Percentiles rank a stretch among this genome's conserved stretches.
Evolutionary conservation across 2,888 invertebrate genomes (phyloP).

Genomic region (Coenonympha arcania): DNA sequence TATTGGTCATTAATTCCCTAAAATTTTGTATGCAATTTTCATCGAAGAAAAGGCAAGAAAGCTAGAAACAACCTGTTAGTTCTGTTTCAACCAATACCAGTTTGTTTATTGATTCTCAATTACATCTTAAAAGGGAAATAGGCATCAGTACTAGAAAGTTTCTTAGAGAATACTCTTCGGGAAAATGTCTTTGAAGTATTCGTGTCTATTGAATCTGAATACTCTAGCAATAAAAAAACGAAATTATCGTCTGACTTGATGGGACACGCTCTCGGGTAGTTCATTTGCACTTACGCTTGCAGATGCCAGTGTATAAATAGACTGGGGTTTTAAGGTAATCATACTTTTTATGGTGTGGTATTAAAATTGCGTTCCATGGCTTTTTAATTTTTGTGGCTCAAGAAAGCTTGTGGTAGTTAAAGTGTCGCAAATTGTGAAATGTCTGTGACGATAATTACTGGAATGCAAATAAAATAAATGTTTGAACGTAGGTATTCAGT

Average conservation of each 20-base stretch:
- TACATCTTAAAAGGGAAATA: background rate
- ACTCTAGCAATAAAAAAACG: conserved; percentile 2
- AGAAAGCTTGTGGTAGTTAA: background rate
- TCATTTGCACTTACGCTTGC: background rate
- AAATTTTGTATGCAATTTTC: no score
- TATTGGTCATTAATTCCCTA: no score
- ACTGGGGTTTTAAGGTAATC: background rate
- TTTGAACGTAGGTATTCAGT: no score
- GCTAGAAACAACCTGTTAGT: background rate
- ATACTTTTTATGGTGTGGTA: background rate
- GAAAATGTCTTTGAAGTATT: background rate
- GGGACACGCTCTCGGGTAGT: conserved; percentile 1
- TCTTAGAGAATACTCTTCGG: background rate
- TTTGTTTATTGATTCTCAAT: background rate
- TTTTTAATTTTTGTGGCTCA: background rate
- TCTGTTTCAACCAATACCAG: background rate
- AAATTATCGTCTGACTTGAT: conserved; percentile 4
- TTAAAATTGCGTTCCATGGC: background rate
- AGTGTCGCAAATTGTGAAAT: background rate
- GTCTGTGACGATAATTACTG: no score
- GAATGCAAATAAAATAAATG: no score
- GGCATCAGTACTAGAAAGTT: conserved; percentile 1
- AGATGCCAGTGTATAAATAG: conserved; percentile 9
- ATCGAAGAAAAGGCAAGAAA: background rate
- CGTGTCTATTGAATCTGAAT: no score